These are phyloP conservation scores for Hypotaenidia philippensis DNA, from an alignment of 2,797 vertebrate species.

Conservation along the genomic window DNA sequence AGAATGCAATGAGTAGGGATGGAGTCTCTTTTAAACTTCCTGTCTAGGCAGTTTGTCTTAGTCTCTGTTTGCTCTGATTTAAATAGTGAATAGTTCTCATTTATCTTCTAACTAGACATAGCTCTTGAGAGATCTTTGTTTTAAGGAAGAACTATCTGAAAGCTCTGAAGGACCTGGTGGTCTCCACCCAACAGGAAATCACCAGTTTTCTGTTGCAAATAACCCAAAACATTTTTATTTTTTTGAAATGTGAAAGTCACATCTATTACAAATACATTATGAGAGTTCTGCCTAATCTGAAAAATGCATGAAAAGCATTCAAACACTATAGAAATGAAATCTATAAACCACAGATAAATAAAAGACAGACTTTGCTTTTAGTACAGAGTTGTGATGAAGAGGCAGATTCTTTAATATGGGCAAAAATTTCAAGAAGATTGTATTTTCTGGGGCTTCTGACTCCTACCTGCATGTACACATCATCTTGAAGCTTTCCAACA, in stretches of 20 bases:
- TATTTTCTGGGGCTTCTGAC: neutral
- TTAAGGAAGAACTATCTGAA: neutral
- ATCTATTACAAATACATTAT: neutral
- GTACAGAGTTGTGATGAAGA: neutral
- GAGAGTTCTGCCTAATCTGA: fast-evolving
- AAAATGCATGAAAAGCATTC: neutral
- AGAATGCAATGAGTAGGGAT: neutral
- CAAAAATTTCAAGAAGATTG: neutral
- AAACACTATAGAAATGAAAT: neutral
- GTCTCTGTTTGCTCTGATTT: neutral
- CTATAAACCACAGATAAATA: neutral
- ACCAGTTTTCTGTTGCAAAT: neutral
- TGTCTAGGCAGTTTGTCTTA: neutral
- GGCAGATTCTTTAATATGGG: neutral
- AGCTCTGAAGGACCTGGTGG: neutral
- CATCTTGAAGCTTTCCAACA: neutral
- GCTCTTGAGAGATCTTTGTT: neutral
- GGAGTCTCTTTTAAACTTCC: neutral
- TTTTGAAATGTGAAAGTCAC: neutral
- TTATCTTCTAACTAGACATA: neutral
- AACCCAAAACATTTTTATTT: neutral
- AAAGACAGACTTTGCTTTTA: neutral
- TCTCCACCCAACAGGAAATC: neutral
- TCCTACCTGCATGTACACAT: neutral
- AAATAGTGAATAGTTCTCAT: neutral